phyloP scores from a whole-genome alignment of 2,888 invertebrate species.

The Drymonia ruficornis region DNA sequence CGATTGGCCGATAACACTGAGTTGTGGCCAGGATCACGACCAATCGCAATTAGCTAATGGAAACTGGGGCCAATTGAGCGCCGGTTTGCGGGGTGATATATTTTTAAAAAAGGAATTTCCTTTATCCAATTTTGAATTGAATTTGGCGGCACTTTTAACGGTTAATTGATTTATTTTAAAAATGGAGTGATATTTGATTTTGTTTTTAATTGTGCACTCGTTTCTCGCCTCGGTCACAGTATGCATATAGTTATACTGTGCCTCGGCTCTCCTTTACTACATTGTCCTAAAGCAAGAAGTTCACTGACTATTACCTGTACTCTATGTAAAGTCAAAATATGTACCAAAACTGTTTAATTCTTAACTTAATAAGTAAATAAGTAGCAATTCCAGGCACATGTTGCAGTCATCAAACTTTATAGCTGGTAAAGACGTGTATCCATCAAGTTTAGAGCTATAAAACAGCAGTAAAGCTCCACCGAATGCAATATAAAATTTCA shows the following conservation, averaged over 20 bases:
- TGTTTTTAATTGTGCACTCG: too few species aligned
- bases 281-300: too few species aligned
- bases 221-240: too few species aligned
- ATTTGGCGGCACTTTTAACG: not conserved
- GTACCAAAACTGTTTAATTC: not conserved
- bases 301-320: too few species aligned
- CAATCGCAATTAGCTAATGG: slow-evolving; percentile 62
- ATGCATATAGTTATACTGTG: too few species aligned
- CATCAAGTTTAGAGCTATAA: slow-evolving; percentile 1
- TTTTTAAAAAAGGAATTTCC: slow-evolving; percentile 24
- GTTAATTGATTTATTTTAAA: slow-evolving; percentile 7
- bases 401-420: not conserved
- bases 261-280: too few species aligned
- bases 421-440: slow-evolving; percentile 4
- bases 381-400: not conserved
- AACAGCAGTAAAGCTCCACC: not conserved
- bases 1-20: slow-evolving; percentile 34
- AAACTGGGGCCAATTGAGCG: slow-evolving; percentile 39
- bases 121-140: slow-evolving; percentile 18
- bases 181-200: too few species aligned
- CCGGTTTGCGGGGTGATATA: slow-evolving; percentile 25
- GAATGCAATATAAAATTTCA: not conserved
- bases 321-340: too few species aligned
- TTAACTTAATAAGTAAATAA: not conserved
- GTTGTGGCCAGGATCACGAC: slow-evolving; percentile 42